These are phyloP conservation scores for Hypomecis atomaria DNA, from an alignment of 2,888 invertebrate species.

Conservation along the genomic window DNA sequence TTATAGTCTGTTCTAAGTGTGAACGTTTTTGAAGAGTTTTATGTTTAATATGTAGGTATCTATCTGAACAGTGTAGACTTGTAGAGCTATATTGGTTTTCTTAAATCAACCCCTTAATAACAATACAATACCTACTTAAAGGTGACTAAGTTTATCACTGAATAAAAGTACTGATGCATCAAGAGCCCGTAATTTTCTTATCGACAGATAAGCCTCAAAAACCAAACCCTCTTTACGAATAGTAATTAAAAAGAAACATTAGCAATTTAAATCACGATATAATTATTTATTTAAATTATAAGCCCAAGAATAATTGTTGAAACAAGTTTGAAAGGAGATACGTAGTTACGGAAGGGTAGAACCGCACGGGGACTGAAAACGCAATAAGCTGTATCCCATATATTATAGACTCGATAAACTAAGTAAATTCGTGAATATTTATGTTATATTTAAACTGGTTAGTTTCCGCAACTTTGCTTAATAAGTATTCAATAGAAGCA, in stretches of 20 bases:
- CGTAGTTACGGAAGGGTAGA: constrained; percentile 32
- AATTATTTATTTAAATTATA: constrained; percentile 35
- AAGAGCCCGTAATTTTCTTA: constrained; percentile 34
- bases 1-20: too few species aligned
- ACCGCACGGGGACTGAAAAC: neutral
- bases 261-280: constrained; percentile 36
- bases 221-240: constrained; percentile 19
- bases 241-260: constrained; percentile 26
- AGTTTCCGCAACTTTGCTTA: too few species aligned
- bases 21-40: too few species aligned
- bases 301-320: constrained; percentile 13
- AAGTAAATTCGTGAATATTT: too few species aligned
- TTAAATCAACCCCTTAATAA: too few species aligned
- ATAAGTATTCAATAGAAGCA: too few species aligned
- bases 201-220: constrained; percentile 30
- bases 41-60: too few species aligned
- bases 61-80: too few species aligned
- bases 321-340: constrained; percentile 51
- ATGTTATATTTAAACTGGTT: too few species aligned
- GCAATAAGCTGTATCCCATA: neutral
- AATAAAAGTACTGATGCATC: constrained; percentile 10
- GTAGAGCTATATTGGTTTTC: too few species aligned
- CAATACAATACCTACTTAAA: neutral
- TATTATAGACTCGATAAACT: too few species aligned
- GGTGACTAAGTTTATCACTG: neutral